phyloP scores from a whole-genome alignment of 2,797 vertebrate genomes.

The Sebastolobus altivelis region DNA sequence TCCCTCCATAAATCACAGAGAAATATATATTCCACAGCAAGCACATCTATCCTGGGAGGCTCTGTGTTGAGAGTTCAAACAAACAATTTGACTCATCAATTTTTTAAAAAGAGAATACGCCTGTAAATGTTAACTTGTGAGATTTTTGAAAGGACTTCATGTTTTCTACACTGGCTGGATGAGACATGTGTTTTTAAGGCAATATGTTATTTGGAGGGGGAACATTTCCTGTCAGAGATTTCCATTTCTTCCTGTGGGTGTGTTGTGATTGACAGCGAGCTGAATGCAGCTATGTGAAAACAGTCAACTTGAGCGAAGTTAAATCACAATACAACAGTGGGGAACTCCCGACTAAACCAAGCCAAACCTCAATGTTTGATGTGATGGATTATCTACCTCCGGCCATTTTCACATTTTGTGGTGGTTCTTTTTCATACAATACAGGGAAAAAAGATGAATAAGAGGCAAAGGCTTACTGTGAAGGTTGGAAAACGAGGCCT shows the following conservation, averaged over 20 bases:
- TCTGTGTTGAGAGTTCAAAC: not conserved
- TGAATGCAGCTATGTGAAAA: slow-evolving; percentile 24
- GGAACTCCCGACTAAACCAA: not conserved
- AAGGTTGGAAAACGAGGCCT: not conserved
- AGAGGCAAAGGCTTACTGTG: not conserved
- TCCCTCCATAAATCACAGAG: not conserved
- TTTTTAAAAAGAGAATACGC: not conserved
- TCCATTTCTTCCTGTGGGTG: slow-evolving; percentile 29
- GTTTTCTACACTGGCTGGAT: not conserved
- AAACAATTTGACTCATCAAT: not conserved
- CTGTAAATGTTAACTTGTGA: slow-evolving; percentile 1
- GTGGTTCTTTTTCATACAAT: not conserved
- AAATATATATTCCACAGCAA: slow-evolving; percentile 11
- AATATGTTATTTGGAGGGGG: slow-evolving; percentile 6
- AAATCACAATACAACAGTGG: not conserved
- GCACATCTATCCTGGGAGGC: not conserved
- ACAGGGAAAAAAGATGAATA: not conserved
- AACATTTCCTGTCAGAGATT: slow-evolving; percentile 20
- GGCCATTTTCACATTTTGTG: slow-evolving; percentile 4
- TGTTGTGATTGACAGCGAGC: slow-evolving; percentile 31
- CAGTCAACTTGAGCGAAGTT: slow-evolving; percentile 2
- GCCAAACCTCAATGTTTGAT: slow-evolving; percentile 23
- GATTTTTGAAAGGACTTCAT: not conserved
- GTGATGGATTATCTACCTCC: slow-evolving; percentile 9
- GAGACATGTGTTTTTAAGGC: not conserved